These are phyloP conservation scores for Bufo bufo DNA, from an alignment of 2,113 vertebrate species.

Conservation along the genomic window DNA sequence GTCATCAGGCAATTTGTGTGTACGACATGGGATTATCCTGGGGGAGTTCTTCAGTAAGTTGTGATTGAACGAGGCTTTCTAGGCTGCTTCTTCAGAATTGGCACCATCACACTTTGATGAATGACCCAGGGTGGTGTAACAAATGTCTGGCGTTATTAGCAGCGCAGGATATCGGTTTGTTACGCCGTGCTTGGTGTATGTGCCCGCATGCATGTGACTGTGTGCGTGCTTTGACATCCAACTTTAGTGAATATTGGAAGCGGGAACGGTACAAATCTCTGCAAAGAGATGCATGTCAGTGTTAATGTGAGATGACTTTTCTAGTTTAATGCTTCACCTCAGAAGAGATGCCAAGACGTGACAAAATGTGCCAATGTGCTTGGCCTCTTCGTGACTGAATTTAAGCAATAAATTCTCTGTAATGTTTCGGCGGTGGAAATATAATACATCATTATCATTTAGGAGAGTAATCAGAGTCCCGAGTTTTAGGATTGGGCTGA, in stretches of 20 bases:
- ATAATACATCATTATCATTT: constrained; percentile 42
- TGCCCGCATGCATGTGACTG: not conserved
- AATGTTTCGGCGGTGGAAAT: constrained; percentile 15
- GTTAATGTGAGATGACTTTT: constrained; percentile 53
- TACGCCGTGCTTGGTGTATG: not conserved
- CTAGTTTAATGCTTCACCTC: constrained; percentile 50
- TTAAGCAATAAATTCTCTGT: constrained; percentile 38
- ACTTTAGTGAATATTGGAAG: constrained; percentile 33
- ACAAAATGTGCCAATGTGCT: constrained; percentile 52
- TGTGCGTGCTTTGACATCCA: constrained; percentile 11
- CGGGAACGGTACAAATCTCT: constrained; percentile 28
- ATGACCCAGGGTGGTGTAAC: constrained; percentile 11
- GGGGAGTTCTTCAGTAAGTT: constrained; percentile 36
- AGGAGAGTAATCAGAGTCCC: not conserved
- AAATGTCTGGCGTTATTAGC: constrained; percentile 18
- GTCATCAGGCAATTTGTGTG: constrained; percentile 20
- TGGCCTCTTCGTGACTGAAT: constrained; percentile 40
- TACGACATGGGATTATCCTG: constrained; percentile 21
- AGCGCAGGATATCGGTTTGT: constrained; percentile 24
- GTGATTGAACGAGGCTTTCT: constrained; percentile 40
- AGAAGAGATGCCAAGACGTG: constrained; percentile 51
- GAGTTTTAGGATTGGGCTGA: not conserved
- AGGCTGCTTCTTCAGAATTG: constrained; percentile 9
- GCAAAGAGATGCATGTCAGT: constrained; percentile 48
- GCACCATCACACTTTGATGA: constrained; percentile 43